Base-by-base conservation (phyloP, 2,888 invertebrate genomes). In the Ophonus ardosiacus region DNA sequence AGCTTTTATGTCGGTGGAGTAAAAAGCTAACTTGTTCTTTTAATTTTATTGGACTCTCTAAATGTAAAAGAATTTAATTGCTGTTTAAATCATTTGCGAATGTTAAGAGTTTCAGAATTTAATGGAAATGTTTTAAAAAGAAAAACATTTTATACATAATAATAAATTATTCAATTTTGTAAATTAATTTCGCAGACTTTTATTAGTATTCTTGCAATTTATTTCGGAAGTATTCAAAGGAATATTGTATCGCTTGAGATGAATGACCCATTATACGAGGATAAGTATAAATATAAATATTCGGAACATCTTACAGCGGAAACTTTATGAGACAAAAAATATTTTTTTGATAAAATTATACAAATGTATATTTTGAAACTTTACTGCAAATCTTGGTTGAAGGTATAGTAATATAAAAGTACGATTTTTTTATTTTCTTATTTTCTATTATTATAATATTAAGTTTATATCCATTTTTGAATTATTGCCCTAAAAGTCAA, bases 21-120 rank as follows among this genome's bases (percentile, higher is more conserved):
- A n/a, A 38, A 68, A 68, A 68, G 38, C 38, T 68, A 68, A 68
- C 7, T 38, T 68, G 68, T 68, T 68, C n/a, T 68, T 65, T 68
- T 68, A 13, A 38, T 68, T 68, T 68, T 68, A 68, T 68, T 68
- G 68, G 31, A 13, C 15, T 15, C 38, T 24, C 38, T 38, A 38
- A 68, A 68, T 68, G 68, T 13, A 38, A 65, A 68, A 68, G 31
- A 31, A 38, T 68, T 68, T 68, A 31, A 68, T 68, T 68, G 38
- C 10, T 38, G n/a, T 68, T 68, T 68, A 38, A 68, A 68, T 68
- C 68, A 68, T 38, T 68, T 38, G 10, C 31, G 68, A 38, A 31
- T 31, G n/a, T 68, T 68, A 31, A 13, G 2, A 31, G 21, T 8
- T 10, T 61, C 4, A 7, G n/a, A 21, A 63, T 63, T 24, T 63